phyloP scores from a whole-genome alignment of 2,888 invertebrate genomes.

The Ceraclea dissimilis region DNA sequence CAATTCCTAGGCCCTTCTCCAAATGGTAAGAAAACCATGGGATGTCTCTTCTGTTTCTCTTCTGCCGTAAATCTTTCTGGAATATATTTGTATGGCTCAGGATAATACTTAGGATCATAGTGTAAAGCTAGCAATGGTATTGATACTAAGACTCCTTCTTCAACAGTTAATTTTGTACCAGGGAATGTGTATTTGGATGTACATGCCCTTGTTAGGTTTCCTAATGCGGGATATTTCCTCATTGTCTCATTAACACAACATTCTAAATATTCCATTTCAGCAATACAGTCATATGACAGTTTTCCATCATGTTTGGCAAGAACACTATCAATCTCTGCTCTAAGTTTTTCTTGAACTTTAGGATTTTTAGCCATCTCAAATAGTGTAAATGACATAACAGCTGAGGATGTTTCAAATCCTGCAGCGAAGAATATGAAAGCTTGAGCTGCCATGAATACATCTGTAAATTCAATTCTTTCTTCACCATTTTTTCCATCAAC shows the following conservation, averaged over 20 bases:
- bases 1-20: constrained; percentile 41
- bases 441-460: constrained; percentile 35
- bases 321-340: constrained; percentile 32
- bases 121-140: constrained; percentile 37
- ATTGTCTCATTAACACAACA: constrained; percentile 40
- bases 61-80: constrained; percentile 42
- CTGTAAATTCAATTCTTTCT: constrained; percentile 30
- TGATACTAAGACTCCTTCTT: constrained; percentile 33
- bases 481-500: background rate
- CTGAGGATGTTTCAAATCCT: constrained; percentile 42
- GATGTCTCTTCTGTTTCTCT: constrained; percentile 31
- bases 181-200: constrained; percentile 34
- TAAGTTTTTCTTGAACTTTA: constrained; percentile 35
- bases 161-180: constrained; percentile 32
- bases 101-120: constrained; percentile 37
- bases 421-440: constrained; percentile 40
- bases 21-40: constrained; percentile 38
- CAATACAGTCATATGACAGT: constrained; percentile 35
- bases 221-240: constrained; percentile 40
- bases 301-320: constrained; percentile 31
- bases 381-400: constrained; percentile 34
- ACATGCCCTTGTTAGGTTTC: constrained; percentile 35
- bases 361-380: constrained; percentile 36
- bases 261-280: constrained; percentile 37
- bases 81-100: constrained; percentile 40